Evolutionary conservation across 2,888 invertebrate genomes (phyloP).

Genomic region (Lordiphosa andalusiaca): DNA sequence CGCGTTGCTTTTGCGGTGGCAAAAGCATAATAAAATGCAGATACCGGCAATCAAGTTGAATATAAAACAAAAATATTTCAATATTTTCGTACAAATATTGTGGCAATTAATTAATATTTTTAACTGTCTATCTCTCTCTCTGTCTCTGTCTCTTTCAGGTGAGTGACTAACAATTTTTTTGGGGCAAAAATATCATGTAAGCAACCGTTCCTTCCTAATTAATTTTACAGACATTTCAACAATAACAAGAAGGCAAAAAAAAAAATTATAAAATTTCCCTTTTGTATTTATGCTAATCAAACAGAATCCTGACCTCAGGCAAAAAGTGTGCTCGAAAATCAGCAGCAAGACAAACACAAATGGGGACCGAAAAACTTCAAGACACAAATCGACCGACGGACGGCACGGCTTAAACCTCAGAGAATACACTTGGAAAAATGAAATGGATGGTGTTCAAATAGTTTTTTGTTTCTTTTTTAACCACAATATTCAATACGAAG

Average conservation of each 20-base stretch:
- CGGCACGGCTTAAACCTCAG: constrained; percentile 4
- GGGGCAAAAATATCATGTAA: constrained; percentile 7
- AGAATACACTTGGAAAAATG: not conserved
- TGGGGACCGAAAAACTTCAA: constrained; percentile 25
- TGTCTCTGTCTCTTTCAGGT: constrained; percentile 33
- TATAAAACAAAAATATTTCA: constrained; percentile 33
- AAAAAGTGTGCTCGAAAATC: constrained; percentile 55
- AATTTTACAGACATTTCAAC: constrained; percentile 32
- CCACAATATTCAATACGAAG: no score
- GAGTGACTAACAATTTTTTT: constrained; percentile 1
- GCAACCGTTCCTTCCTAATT: constrained; percentile 22
- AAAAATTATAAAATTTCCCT: constrained; percentile 23
- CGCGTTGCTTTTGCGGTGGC: constrained; percentile 45
- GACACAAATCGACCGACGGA: constrained; percentile 41
- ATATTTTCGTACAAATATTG: constrained; percentile 38
- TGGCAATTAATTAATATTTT: constrained; percentile 49
- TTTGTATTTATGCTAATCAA: constrained; percentile 69
- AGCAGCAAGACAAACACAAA: constrained; percentile 64
- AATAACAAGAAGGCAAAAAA: constrained; percentile 17
- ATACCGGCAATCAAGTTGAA: constrained; percentile 64
- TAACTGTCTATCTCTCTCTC: constrained; percentile 7
- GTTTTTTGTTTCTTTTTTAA: no score
- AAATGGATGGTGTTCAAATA: not conserved
- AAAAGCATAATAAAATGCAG: constrained; percentile 71
- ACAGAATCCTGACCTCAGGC: constrained; percentile 73